A percentile compares a stretch with the other conserved stretches of the same genome.
Conservation (phyloP, 2,797 vertebrate species). For the Hypotaenidia okinawae region DNA sequence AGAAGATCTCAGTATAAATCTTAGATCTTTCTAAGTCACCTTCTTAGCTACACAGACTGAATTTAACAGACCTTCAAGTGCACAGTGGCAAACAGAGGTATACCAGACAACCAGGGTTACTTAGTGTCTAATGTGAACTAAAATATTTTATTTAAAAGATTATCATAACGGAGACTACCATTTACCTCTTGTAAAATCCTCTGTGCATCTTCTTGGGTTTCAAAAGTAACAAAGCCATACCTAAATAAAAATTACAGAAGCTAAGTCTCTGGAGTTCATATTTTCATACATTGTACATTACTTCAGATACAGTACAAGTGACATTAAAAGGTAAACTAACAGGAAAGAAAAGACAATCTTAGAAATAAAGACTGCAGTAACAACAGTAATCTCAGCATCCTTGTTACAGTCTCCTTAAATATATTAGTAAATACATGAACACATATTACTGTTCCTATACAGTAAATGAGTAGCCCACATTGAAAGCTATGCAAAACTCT, state of each 20-base stretch:
- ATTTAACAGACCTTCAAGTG: neutral
- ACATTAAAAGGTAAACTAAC: neutral
- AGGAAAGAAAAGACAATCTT: accelerated
- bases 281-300: neutral
- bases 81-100: neutral
- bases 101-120: neutral
- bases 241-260: constrained; percentile 72
- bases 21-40: neutral
- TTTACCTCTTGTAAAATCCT: constrained; percentile 85
- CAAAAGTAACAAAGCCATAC: constrained; percentile 91
- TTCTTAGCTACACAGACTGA: neutral
- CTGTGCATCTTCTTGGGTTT: constrained; percentile 85
- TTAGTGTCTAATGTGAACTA: neutral
- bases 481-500: neutral
- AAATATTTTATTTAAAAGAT: neutral
- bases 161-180: neutral
- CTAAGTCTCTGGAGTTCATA: neutral
- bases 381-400: neutral
- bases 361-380: neutral
- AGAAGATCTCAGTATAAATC: neutral
- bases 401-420: neutral
- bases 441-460: neutral
- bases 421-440: neutral
- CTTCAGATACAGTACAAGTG: neutral
- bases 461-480: neutral